phyloP scores from a whole-genome alignment of 2,113 vertebrate genomes.

The Todiramphus chloris region DNA sequence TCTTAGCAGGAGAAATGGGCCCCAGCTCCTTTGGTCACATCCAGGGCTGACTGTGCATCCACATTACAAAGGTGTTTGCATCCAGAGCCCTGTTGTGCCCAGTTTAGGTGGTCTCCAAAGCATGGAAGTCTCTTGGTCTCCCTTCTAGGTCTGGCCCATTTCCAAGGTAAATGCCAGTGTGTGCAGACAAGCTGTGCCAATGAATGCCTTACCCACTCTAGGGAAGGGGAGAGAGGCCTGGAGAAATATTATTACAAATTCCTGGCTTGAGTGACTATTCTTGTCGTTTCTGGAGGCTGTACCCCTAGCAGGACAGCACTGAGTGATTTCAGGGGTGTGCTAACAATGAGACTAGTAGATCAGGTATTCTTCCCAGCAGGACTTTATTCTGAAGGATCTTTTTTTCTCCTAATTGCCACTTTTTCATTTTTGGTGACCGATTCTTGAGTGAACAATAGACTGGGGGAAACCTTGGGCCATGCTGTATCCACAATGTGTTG shows the following conservation, averaged over 20 bases:
- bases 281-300: background rate
- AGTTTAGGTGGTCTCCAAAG: background rate
- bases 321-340: background rate
- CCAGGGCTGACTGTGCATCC: too few relatives aligned
- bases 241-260: constrained; percentile 5
- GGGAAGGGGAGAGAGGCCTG: background rate
- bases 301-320: background rate
- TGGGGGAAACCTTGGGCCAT: background rate
- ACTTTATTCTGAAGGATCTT: background rate
- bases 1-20: background rate
- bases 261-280: background rate
- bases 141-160: background rate
- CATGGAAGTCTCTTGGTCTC: background rate
- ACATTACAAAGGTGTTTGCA: background rate
- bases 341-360: background rate
- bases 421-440: background rate
- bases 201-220: background rate
- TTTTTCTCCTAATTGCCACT: background rate
- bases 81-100: background rate
- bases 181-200: background rate
- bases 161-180: constrained; percentile 4
- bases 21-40: background rate
- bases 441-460: background rate
- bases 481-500: background rate
- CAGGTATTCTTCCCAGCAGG: background rate